These are phyloP conservation scores for Ataeniobius toweri DNA, from an alignment of 2,797 vertebrate genomes.

Conservation along the genomic window DNA sequence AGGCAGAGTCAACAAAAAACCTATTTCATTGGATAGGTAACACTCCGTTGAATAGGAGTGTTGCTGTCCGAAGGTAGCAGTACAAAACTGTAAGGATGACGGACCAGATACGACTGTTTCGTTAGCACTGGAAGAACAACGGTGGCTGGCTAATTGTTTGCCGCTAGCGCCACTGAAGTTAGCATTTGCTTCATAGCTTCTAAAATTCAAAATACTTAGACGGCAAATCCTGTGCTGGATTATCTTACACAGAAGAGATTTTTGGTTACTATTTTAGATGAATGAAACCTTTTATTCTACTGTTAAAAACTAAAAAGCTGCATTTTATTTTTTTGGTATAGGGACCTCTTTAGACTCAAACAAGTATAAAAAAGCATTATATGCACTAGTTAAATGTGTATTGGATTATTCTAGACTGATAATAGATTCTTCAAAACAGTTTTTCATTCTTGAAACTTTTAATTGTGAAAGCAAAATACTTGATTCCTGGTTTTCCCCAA, in stretches of 20 bases:
- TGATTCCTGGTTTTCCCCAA: not conserved
- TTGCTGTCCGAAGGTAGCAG: not conserved
- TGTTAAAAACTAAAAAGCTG: not conserved
- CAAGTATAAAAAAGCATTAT: not conserved
- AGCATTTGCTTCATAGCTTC: not conserved
- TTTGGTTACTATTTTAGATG: not conserved
- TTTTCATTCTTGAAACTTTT: not conserved
- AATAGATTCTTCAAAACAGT: not conserved
- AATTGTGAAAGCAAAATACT: not conserved
- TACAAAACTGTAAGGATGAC: not conserved
- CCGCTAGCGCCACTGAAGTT: not conserved
- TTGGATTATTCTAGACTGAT: not conserved
- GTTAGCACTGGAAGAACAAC: not conserved
- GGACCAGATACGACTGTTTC: not conserved
- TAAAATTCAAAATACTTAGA: not conserved
- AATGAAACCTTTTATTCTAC: not conserved
- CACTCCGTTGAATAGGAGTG: not conserved
- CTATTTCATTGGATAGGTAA: not conserved
- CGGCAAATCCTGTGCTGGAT: not conserved
- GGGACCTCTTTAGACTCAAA: not conserved
- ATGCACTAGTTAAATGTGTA: not conserved
- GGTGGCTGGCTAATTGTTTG: not conserved
- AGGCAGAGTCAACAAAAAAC: not conserved
- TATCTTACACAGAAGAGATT: not conserved
- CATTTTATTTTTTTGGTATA: not conserved